Base-by-base conservation (phyloP, 2,888 invertebrate genomes). In the Drosophila pegasa region DNA sequence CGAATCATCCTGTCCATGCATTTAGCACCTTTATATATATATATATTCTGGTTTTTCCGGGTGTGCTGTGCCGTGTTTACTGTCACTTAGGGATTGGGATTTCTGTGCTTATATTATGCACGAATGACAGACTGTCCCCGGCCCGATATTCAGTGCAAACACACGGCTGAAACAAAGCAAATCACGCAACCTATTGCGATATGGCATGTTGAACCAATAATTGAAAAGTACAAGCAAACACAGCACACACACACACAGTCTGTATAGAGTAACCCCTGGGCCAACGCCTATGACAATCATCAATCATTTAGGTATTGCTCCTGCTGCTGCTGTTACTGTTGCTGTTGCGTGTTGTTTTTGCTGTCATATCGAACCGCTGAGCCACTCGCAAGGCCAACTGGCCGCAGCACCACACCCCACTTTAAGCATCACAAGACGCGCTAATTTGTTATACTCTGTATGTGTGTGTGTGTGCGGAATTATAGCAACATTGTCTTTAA, bases 291-390 rank as follows among this genome's bases (percentile, higher is more conserved):
- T 80, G 88, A 82, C 82, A 88, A 78, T 86, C 86, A 90, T 90
- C 90, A 90, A 90, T 90, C 90, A 90, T 87, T 82, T 82, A 80
- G 77, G 65, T 72, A 69, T 81, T 66, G 55, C 31, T 55, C 31
- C 55, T 29, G 54, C 60, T 66, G 50, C 38, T 33, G 14, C 33
- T 59, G 38, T 51, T 38, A 18, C 18, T 38, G 40, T 62, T 61
- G 62, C 57, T 72, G 67, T 60, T 75, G 64, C 67, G 62, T 66
- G 61, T 37, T 62, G 66, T 68, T 60, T 75, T 67, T 52, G 40
- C 68, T 61, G 65, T 43, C 55, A 22, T 43, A 55, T 43, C 55
- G 55, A 43, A 43, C 12, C 41, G 22, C 54, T 68, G 47, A 41
- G 20, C 57, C 61, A 58, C 52, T 56, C 40, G 25, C 63, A 59